A percentile compares a stretch with the other conserved stretches of the same genome.
phyloP scores from a whole-genome alignment of 1,140 invertebrate genomes.

The Drosophila punjabiensis region DNA sequence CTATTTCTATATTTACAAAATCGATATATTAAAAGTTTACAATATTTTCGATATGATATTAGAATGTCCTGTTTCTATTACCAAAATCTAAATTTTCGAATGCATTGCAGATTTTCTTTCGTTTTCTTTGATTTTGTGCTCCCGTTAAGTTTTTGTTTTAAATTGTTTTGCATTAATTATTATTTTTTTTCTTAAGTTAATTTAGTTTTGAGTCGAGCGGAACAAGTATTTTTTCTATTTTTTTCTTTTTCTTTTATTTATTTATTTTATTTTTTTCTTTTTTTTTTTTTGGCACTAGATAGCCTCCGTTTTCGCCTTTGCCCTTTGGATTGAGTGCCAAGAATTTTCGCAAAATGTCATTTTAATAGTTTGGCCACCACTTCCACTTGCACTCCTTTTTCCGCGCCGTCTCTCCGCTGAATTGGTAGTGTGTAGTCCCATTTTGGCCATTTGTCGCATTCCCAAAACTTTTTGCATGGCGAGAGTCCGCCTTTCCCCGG shows the following conservation, averaged over 20 bases:
- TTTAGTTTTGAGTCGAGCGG: constrained; percentile 4
- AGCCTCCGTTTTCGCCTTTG: not conserved
- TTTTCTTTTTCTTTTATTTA: not conserved
- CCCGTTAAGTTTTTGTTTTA: not conserved
- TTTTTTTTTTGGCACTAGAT: constrained; percentile 9
- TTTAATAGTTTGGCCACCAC: constrained; percentile 36
- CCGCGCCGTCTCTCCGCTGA: not conserved
- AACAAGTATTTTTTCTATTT: not conserved
- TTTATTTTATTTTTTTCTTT: not conserved
- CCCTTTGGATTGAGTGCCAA: constrained; percentile 21
- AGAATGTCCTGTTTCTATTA: too few species aligned
- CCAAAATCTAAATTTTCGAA: not conserved
- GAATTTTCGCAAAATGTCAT: constrained; percentile 36
- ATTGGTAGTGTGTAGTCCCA: constrained; percentile 14
- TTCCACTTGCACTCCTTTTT: constrained; percentile 3
- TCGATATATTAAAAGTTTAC: too few species aligned
- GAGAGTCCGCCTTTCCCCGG: constrained; percentile 1
- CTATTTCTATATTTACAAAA: too few species aligned
- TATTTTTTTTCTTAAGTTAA: constrained; percentile 4
- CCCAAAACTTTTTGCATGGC: constrained; percentile 30
- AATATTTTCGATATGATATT: too few species aligned
- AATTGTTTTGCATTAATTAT: too few species aligned
- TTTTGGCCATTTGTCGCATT: constrained; percentile 47
- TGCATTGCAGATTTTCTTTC: not conserved
- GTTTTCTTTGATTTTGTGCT: not conserved